These are phyloP conservation scores for Sturmia bella DNA, from an alignment of 2,888 invertebrate species.

Conservation along the genomic window DNA sequence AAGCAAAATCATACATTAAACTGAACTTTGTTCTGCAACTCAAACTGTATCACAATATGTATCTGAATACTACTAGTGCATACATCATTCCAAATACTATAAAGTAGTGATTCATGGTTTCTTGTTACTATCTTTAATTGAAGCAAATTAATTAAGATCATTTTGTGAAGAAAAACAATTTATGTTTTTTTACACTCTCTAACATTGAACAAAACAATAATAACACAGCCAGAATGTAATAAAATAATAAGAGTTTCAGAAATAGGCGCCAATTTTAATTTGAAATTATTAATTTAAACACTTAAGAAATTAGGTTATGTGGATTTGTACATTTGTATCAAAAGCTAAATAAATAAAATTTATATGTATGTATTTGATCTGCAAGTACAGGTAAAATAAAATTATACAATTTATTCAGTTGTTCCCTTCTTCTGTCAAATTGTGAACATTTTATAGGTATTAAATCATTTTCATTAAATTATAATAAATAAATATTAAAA, in stretches of 20 bases:
- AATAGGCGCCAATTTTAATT: conserved; percentile 70
- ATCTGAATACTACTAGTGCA: conserved; percentile 7
- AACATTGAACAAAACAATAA: conserved; percentile 15
- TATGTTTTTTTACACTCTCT: conserved; percentile 27
- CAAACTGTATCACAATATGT: background rate
- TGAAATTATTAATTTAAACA: conserved; percentile 70
- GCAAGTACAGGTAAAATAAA: no score
- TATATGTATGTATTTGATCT: no score
- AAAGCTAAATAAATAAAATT: conserved; percentile 36
- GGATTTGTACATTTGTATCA: conserved; percentile 19
- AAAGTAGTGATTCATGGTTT: conserved; percentile 68
- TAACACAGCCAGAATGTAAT: conserved; percentile 17
- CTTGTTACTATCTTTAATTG: conserved; percentile 67
- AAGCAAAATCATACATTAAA: conserved; percentile 45
- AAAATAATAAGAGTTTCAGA: conserved; percentile 56
- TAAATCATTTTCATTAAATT: no score
- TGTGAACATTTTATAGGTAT: no score
- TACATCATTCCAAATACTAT: conserved; percentile 24
- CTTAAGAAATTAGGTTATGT: conserved; percentile 67
- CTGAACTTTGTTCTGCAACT: conserved; percentile 66
- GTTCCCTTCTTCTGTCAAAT: no score
- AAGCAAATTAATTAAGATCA: conserved; percentile 69
- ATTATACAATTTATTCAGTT: no score
- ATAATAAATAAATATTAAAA: no score
- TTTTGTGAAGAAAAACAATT: conserved; percentile 42